A percentile compares a stretch with the other conserved stretches of the same genome.
phyloP scores from a whole-genome alignment of 2,113 vertebrate genomes.

The Rhynchomys soricoides region DNA sequence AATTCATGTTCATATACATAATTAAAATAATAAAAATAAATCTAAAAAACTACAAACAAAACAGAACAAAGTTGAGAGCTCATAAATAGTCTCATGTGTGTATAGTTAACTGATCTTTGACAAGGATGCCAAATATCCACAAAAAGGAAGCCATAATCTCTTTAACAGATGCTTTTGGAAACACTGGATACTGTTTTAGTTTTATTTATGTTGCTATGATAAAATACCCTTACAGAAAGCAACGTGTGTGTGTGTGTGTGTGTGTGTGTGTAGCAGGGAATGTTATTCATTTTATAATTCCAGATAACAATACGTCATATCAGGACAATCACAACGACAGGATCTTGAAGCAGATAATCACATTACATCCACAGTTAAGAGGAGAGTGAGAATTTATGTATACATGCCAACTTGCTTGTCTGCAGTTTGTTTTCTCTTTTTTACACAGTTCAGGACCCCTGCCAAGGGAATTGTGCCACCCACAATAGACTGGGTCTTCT shows the following conservation, averaged over 20 bases:
- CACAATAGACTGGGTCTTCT: background rate
- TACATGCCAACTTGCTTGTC: background rate
- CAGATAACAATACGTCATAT: background rate
- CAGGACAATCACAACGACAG: background rate
- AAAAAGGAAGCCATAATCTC: background rate
- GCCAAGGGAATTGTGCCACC: background rate
- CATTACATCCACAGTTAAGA: background rate
- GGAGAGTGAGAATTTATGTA: background rate
- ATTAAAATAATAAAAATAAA: too few species aligned
- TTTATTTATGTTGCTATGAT: background rate
- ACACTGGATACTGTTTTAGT: background rate
- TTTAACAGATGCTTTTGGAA: background rate
- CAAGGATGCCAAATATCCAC: background rate
- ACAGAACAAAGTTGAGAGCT: background rate
- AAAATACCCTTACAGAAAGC: background rate
- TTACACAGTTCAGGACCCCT: background rate
- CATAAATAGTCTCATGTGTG: background rate
- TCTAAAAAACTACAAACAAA: too few species aligned
- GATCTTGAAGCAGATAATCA: background rate
- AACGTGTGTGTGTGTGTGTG: background rate
- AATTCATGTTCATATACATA: too few species aligned
- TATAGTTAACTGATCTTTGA: background rate
- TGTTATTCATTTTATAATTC: background rate
- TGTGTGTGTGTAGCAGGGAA: too few species aligned
- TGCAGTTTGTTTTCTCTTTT: background rate